phyloP scores from a whole-genome alignment of 2,797 vertebrate genomes.

The Smutsia temminckii region DNA sequence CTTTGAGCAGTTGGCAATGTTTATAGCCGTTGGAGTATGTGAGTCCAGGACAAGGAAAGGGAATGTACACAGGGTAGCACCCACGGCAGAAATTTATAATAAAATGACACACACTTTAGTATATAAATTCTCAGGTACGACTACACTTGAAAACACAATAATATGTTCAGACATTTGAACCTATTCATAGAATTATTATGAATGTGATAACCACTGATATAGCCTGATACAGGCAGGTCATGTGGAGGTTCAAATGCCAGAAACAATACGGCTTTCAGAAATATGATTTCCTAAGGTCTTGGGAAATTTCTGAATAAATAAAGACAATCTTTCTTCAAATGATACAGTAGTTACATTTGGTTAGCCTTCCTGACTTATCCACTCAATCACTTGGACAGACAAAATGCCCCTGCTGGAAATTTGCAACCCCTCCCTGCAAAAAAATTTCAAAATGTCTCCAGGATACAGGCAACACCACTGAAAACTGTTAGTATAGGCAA shows the following conservation, averaged over 20 bases:
- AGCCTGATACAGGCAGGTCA: neutral
- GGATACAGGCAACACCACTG: neutral
- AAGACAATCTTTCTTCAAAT: neutral
- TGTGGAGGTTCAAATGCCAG: neutral
- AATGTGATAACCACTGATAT: neutral
- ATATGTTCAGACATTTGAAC: neutral
- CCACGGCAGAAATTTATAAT: neutral
- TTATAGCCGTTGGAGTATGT: accelerated
- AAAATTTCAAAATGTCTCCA: neutral
- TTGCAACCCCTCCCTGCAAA: neutral
- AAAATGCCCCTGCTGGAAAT: neutral
- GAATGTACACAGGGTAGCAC: neutral
- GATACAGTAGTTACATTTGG: neutral
- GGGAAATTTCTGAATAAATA: neutral
- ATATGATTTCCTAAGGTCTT: neutral
- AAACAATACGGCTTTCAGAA: neutral
- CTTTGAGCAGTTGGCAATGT: neutral
- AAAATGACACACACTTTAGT: neutral
- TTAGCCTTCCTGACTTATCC: neutral
- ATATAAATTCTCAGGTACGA: neutral
- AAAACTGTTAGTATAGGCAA: neutral
- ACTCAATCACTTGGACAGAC: neutral
- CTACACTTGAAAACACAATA: neutral
- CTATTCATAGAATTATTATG: neutral
- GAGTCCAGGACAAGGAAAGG: neutral